These are phyloP conservation scores for Hybos culiciformis DNA, from an alignment of 2,888 invertebrate species.

Conservation along the genomic window DNA sequence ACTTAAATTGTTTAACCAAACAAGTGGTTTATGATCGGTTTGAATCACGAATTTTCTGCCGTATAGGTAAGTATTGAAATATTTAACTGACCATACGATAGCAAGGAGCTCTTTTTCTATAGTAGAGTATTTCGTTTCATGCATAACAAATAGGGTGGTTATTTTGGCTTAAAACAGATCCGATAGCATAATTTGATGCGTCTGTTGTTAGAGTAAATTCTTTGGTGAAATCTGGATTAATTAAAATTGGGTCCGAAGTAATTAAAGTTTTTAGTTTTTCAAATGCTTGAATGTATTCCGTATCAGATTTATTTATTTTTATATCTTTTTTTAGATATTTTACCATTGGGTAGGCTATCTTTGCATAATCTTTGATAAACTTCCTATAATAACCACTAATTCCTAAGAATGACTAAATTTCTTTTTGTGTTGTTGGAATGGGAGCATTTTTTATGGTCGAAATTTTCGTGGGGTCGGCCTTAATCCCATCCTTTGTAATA, in stretches of 20 bases:
- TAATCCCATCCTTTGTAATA: slow-evolving; percentile 10
- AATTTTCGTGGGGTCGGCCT: slow-evolving; percentile 10
- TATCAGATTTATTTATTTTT: not conserved
- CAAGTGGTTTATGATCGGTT: slow-evolving; percentile 9
- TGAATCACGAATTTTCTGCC: slow-evolving; percentile 7
- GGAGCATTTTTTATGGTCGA: not conserved
- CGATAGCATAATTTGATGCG: not conserved
- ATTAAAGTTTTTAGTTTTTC: not conserved
- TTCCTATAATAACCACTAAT: not conserved
- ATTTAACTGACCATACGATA: slow-evolving; percentile 5
- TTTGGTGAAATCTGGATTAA: not conserved
- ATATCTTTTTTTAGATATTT: not conserved
- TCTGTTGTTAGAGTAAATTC: not conserved
- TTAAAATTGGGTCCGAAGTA: not conserved
- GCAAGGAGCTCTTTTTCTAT: slow-evolving; percentile 9
- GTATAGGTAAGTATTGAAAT: slow-evolving; percentile 8
- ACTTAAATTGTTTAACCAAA: slow-evolving; percentile 4
- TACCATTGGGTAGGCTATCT: not conserved
- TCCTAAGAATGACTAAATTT: not conserved
- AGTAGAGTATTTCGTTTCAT: slow-evolving; percentile 9
- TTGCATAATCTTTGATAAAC: not conserved
- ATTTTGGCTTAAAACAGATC: not conserved
- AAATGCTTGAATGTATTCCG: not conserved
- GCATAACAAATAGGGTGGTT: slow-evolving; percentile 11
- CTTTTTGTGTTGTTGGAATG: not conserved